A percentile compares a stretch with the other conserved stretches of the same genome.
Conservation (phyloP, 2,797 vertebrate species). For the Anabacerthia variegaticeps region DNA sequence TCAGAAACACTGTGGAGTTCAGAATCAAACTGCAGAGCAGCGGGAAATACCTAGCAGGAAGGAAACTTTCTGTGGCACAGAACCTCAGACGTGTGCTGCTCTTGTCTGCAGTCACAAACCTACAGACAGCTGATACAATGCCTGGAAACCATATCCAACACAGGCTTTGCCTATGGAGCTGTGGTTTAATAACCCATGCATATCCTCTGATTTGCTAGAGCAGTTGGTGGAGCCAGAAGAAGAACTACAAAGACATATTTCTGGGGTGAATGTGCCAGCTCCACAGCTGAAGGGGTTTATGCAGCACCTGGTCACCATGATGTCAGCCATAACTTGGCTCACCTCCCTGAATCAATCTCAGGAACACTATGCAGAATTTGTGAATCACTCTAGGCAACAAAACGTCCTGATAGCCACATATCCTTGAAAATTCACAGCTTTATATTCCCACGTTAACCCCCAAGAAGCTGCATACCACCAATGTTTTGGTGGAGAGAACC, state of each 20-base stretch:
- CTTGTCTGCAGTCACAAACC: neutral
- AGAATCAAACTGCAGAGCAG: neutral
- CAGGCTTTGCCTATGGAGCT: neutral
- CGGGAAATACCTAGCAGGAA: neutral
- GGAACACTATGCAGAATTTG: neutral
- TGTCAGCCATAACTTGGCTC: neutral
- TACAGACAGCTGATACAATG: neutral
- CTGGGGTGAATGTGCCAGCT: neutral
- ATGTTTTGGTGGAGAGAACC: neutral
- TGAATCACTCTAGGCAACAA: neutral
- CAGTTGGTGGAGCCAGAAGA: neutral
- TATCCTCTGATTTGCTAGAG: neutral
- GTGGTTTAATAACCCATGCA: neutral
- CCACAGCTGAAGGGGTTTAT: neutral
- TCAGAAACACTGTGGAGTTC: neutral
- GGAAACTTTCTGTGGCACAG: neutral
- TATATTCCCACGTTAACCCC: neutral
- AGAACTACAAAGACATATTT: neutral
- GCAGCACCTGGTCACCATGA: neutral
- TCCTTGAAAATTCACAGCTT: neutral
- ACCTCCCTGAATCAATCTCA: neutral
- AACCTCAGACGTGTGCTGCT: neutral
- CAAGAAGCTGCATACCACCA: neutral
- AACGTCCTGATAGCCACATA: neutral
- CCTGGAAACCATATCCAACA: neutral